A percentile compares a stretch with the other conserved stretches of the same genome.
phyloP scores from a whole-genome alignment of 1,140 invertebrate species.

The Drosophila bocki region DNA sequence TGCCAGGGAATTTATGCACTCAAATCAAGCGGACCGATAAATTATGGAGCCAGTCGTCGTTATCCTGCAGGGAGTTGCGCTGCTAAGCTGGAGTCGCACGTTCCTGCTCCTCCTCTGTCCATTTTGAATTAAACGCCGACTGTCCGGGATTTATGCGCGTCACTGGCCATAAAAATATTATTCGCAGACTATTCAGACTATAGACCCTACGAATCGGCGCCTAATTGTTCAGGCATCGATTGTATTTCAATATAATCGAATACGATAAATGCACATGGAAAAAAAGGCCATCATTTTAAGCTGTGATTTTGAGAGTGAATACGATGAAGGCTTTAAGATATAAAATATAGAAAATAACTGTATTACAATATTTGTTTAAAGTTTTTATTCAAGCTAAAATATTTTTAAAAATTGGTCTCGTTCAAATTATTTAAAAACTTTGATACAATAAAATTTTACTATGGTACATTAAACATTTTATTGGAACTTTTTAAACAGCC shows the following conservation, averaged over 20 bases:
- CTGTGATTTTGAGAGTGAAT: neutral
- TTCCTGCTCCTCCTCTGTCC: constrained; percentile 18
- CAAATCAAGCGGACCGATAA: constrained; percentile 65
- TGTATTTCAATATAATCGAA: constrained; percentile 39
- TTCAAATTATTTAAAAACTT: neutral
- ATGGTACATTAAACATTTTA: neutral
- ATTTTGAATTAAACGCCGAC: constrained; percentile 63
- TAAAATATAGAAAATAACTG: no score
- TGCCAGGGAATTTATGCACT: constrained; percentile 30
- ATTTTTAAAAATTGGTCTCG: neutral
- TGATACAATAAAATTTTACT: no score
- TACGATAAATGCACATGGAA: constrained; percentile 4
- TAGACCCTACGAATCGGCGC: constrained; percentile 44
- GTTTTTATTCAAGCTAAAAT: neutral
- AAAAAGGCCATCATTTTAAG: neutral
- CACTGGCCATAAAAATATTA: constrained; percentile 71
- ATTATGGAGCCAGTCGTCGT: constrained; percentile 59
- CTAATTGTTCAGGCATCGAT: constrained; percentile 60
- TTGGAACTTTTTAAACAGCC: neutral
- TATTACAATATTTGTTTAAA: no score
- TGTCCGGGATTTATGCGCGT: constrained; percentile 61
- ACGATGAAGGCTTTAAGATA: neutral
- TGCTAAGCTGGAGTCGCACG: constrained; percentile 36
- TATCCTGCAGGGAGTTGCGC: constrained; percentile 36
- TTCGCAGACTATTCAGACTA: constrained; percentile 49